Evolutionary conservation across 2,797 vertebrate species (phyloP).

Genomic region (Propithecus perrieri): DNA sequence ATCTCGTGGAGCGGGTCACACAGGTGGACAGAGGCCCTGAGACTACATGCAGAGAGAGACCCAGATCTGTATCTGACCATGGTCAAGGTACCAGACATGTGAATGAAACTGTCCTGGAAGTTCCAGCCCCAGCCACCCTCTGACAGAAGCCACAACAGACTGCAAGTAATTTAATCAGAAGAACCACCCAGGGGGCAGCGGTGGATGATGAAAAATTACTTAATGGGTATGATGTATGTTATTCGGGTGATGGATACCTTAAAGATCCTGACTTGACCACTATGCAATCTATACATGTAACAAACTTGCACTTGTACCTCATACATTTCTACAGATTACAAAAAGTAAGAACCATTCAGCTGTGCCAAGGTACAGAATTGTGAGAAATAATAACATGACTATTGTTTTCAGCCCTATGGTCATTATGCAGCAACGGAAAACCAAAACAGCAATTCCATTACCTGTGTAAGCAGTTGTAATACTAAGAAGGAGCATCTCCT

Average conservation of each 20-base stretch:
- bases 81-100: neutral
- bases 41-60: neutral
- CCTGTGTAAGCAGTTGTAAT: conserved; percentile 95
- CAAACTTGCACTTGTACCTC: too few species aligned
- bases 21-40: neutral
- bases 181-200: too few species aligned
- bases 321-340: too few species aligned
- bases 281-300: too few species aligned
- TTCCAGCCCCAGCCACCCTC: neutral
- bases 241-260: too few species aligned
- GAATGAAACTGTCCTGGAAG: neutral
- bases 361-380: neutral
- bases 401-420: rapidly evolving
- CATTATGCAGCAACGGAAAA: rapidly evolving
- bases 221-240: too few species aligned
- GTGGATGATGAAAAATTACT: too few species aligned
- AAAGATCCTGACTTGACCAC: too few species aligned
- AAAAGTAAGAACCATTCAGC: neutral
- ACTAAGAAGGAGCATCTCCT: conserved; percentile 95
- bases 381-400: neutral
- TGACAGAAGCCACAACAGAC: neutral
- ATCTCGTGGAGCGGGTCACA: rapidly evolving
- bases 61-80: neutral
- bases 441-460: conserved; percentile 70
- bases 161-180: neutral